Evolutionary conservation across 2,113 vertebrate species (phyloP), one percentile per base, ranked within the genome.

Genomic region (Notothenia coriiceps): DNA sequence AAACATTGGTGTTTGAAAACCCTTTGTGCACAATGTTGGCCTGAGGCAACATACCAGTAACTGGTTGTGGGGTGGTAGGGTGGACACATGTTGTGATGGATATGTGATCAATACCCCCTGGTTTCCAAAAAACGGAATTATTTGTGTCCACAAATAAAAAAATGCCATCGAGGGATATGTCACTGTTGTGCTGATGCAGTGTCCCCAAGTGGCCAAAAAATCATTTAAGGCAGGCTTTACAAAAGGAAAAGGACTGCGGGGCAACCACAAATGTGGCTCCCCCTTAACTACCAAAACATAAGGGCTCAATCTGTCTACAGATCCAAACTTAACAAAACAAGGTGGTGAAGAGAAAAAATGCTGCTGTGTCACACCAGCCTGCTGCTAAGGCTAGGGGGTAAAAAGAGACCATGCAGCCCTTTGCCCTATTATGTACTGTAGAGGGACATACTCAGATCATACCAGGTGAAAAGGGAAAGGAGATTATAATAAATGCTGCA

Each of bases 401-500:
- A 9, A 25, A 20, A 25, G 69, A 44, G 40, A 59, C 3, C 44
- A 61, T 72, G 15, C 44, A 51, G 70, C 67, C 55, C 18, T 12
- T 40, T 29, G 10, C 6, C 43, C 44, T 10, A 25, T 70, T 22
- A 56, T 71, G 13, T 44, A 46, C 29, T 15, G 46, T 60, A 13
- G 29, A 18, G 40, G 51, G 49, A n/a, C 33, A 62, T 44, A 69
- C 63, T 74, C 59, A 74, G 33, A 74, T 13, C 14, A 74, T 49
- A 46, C 71, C 35, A 55, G 60, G 35, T 64, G 33, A 49, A 63
- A 20, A 62, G 51, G 33, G 49, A 63, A 20, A 44, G 33, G 49
- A 63, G 25, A 74, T 43, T 5, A 74, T 29, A 33, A 74, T 55
- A 46, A 52, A 56, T 55, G 51, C 22, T 47, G 22, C 20, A 55